A percentile compares a stretch with the other conserved stretches of the same genome.
Evolutionary conservation across 92 coral and sea anemone species (phyloP).

Genomic region (Heliopora coerulea): DNA sequence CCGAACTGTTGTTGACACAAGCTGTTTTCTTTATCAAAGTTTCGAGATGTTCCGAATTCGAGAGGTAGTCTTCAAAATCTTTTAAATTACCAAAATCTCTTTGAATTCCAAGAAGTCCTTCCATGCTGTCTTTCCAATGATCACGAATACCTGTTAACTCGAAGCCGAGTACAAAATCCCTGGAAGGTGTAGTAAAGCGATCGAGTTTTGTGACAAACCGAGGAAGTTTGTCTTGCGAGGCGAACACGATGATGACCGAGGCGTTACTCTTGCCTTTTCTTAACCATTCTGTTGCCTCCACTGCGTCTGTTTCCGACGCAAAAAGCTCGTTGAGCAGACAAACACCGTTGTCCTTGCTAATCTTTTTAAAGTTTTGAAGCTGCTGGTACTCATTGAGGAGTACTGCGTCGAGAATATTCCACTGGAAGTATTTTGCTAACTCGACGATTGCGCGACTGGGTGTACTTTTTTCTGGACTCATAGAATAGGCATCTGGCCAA

Average conservation of each 20-base stretch:
- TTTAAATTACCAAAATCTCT: conserved; percentile 21
- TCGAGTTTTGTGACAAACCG: background rate
- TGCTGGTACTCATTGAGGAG: conserved; percentile 52
- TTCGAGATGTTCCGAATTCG: background rate
- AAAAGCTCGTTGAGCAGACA: conserved; percentile 23
- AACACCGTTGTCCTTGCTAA: background rate
- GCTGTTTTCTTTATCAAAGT: background rate
- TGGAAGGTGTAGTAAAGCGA: background rate
- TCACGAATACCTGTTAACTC: background rate
- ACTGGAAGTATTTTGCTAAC: conserved; percentile 64
- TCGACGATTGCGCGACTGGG: conserved; percentile 55
- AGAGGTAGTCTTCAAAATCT: conserved; percentile 15
- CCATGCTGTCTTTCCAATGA: conserved; percentile 9
- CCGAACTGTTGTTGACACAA: conserved; percentile 1
- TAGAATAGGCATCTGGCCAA: conserved; percentile 17
- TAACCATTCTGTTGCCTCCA: background rate
- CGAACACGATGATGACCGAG: conserved; percentile 19
- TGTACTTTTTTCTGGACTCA: background rate
- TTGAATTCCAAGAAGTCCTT: conserved; percentile 30
- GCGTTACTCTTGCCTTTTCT: background rate
- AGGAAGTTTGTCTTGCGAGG: background rate
- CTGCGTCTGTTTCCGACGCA: background rate
- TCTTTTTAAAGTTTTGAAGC: conserved; percentile 3
- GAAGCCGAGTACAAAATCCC: conserved; percentile 17
- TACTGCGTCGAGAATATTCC: conserved; percentile 77